Base-by-base conservation (phyloP, 1,140 invertebrate genomes). In the Mya arenaria region DNA sequence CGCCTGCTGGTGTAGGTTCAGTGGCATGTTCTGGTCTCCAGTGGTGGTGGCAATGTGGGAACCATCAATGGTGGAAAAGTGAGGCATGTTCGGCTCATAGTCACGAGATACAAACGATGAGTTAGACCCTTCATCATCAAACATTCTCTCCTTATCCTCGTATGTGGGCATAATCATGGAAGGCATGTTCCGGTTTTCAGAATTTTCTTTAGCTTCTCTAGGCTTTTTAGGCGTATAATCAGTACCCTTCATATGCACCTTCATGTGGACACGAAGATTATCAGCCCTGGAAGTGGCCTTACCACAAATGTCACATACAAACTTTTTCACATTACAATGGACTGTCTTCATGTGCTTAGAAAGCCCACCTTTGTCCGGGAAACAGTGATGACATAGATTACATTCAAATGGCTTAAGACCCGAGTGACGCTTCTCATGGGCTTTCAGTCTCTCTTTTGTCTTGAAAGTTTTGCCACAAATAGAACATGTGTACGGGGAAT, bases 401-500 rank as follows among this genome's bases (percentile, higher is more conserved):
- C 94, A 95, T 32, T 92, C 91, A 84, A 93, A 94, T 48, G 93
- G 93, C 74, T 94, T 94, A 48, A 92, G 92, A 44, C 91, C 92
- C 17, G 93, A 91, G 73, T 95, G 94, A 72, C 92, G 92, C 56
- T 93, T 90, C 69, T 93, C 92, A 86, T 95, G 94, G 28, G 94
- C 94, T 55, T 92, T 92, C 37, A 94, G 89, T 28, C 94, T 92
- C 72, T 94, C 93, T 86, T 93, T 93, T 52, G 94, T 94, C 87
- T 94, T 94, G 86, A 95, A 95, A 0, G 94, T 93, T 90, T 94
- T 94, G 75, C 92, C 93, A 86, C 95, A 95, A 55, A 94, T 92
- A 86, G 94, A 88, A 83, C 95, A 95, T 3, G 92, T 92, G 86
- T 93, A 94, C 0, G 94, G 94, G 83, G 77, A 89, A 15, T 89